Base-by-base conservation (phyloP, 2,113 vertebrate species). In the Gallinago jamesoni region DNA sequence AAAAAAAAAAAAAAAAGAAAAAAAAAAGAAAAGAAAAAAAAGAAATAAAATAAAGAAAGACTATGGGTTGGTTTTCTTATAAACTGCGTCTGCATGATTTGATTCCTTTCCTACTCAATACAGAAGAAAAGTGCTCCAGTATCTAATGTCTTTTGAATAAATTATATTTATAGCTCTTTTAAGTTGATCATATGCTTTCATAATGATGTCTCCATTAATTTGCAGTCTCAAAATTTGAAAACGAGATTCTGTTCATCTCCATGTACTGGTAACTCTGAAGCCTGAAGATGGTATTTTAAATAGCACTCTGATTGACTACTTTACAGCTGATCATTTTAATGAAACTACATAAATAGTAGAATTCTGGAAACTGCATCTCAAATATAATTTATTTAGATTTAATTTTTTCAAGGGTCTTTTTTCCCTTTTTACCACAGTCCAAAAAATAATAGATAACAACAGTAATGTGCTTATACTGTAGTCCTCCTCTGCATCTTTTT, bases 141-240 rank as follows among this genome's bases (percentile, higher is more conserved):
- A 57, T 53, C 24, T 62, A 87, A 64, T 63, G 2, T 64, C 25
- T 84, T 81, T 35, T 52, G 39, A 89, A 95, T 53, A 89, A 75
- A 81, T 72, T 48, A 27, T 52, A 82, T 62, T 77, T 75, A 66
- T 23, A 80, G 35, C 21, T 90, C 53, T 93, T 93, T 78, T 83
- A 94, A 79, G 39, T 13, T 84, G 43, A 82, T 70, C 31, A 41
- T 57, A 80, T 50, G 41, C 24, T 84, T 96, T 94, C 64, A 70
- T 59, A 89, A 92, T 53, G 31, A 64, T 7, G 11, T 23, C 19
- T 23, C 22, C 45, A 63, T 72, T 56, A 48, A 84, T 87, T 7
- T 91, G 41, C 27, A 92, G 45, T 48, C 53, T 79, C 81, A 84
- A 93, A 95, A 84, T 84, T 62, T 85, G 55, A 59, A 73, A 92